Evolutionary conservation across 2,797 vertebrate genomes (phyloP).

Genomic region (Microchirus variegatus): DNA sequence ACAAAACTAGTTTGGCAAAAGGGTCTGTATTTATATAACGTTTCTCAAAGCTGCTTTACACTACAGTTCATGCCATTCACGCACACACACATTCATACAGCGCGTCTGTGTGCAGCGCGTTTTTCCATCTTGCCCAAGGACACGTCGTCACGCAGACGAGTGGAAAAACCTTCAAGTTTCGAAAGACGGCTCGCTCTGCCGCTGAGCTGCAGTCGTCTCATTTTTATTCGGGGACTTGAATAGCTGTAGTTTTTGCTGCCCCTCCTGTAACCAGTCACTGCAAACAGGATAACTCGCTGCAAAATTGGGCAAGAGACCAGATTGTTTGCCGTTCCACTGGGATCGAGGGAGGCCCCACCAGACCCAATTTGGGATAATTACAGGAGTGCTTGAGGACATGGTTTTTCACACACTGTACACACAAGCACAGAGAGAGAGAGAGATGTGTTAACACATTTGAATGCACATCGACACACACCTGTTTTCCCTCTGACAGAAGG

Average conservation of each 20-base stretch:
- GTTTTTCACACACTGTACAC: conserved; percentile 29
- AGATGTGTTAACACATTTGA: neutral
- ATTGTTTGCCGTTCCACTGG: conserved; percentile 42
- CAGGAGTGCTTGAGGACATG: conserved; percentile 45
- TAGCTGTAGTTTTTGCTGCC: conserved; percentile 46
- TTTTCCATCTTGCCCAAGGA: too few species aligned
- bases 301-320: conserved; percentile 57
- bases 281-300: conserved; percentile 51
- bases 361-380: conserved; percentile 68
- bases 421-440: neutral
- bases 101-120: too few species aligned
- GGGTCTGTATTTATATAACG: too few species aligned
- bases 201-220: conserved; percentile 20
- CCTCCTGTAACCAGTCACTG: conserved; percentile 55
- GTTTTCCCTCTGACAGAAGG: conserved; percentile 43
- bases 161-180: too few species aligned
- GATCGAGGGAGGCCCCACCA: conserved; percentile 46
- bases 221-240: conserved; percentile 36
- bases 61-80: too few species aligned
- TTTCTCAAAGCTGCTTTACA: too few species aligned
- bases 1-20: too few species aligned
- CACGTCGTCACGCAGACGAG: too few species aligned
- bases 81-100: too few species aligned
- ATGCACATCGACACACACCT: conserved; percentile 22
- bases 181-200: too few species aligned